A percentile compares a stretch with the other conserved stretches of the same genome.
Evolutionary conservation across 2,888 invertebrate species (phyloP).

Genomic region (Notodonta dromedarius): DNA sequence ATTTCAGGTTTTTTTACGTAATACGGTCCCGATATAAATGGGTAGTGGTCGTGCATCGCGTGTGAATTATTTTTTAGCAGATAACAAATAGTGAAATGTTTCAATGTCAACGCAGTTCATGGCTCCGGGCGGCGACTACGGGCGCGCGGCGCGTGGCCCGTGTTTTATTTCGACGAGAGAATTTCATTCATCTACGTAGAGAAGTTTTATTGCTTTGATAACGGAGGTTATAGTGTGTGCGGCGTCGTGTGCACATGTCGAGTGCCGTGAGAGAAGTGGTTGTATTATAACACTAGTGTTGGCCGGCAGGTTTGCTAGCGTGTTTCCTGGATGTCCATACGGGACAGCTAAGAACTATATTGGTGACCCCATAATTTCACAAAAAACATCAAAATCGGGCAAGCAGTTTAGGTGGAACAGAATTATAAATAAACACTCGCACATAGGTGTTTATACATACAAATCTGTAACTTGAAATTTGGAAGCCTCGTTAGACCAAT

Average conservation of each 20-base stretch:
- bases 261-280: neutral
- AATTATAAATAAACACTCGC: too few relatives aligned
- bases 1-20: slow-evolving; percentile 51
- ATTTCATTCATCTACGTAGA: slow-evolving; percentile 52
- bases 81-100: slow-evolving; percentile 25
- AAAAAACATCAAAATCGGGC: too few relatives aligned
- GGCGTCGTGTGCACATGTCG: slow-evolving; percentile 15
- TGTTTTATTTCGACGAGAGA: slow-evolving; percentile 57
- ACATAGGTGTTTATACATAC: too few relatives aligned
- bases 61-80: slow-evolving; percentile 12
- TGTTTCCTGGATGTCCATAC: too few relatives aligned
- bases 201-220: slow-evolving; percentile 52
- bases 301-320: too few relatives aligned
- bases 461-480: too few relatives aligned
- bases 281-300: too few relatives aligned
- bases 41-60: slow-evolving; percentile 47
- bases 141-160: slow-evolving; percentile 36
- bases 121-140: slow-evolving; percentile 47
- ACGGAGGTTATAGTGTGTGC: slow-evolving; percentile 31
- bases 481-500: too few relatives aligned
- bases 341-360: too few relatives aligned
- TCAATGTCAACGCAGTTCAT: slow-evolving; percentile 56
- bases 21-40: slow-evolving; percentile 52
- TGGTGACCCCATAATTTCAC: too few relatives aligned
- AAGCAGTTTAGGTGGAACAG: too few relatives aligned